Conservation (phyloP, 1,140 invertebrate genomes). For the Drosophila suzukii region DNA sequence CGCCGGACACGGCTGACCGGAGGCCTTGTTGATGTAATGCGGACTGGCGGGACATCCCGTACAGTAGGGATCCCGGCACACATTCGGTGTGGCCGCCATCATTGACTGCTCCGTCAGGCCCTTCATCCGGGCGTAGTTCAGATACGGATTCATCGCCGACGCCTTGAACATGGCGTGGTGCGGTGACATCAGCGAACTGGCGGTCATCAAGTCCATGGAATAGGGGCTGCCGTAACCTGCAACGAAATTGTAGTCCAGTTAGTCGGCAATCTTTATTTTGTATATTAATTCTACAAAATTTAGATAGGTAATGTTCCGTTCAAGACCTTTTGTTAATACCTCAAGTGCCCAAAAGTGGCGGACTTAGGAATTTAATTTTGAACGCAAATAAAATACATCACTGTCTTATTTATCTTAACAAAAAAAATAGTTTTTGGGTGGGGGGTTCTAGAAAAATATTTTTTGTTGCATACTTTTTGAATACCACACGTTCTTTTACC, state of each 20-base stretch:
- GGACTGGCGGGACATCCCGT: slow-evolving; percentile 95
- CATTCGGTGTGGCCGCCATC: slow-evolving; percentile 87
- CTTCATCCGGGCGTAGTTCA: slow-evolving; percentile 90
- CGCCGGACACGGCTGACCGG: slow-evolving; percentile 90
- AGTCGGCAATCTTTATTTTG: neutral
- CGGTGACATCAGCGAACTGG: slow-evolving; percentile 89
- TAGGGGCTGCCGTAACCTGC: slow-evolving; percentile 86
- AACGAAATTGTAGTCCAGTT: slow-evolving; percentile 51
- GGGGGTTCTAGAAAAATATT: no score
- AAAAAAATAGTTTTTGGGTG: no score
- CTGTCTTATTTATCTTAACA: no score
- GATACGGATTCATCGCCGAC: slow-evolving; percentile 88
- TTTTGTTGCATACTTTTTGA: no score
- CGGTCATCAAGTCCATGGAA: slow-evolving; percentile 89
- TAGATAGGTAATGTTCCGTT: no score
- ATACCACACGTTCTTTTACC: no score
- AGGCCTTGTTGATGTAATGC: slow-evolving; percentile 88
- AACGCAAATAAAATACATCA: no score
- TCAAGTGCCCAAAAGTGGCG: no score
- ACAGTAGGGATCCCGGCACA: slow-evolving; percentile 96
- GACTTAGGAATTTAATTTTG: no score
- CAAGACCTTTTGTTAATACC: no score
- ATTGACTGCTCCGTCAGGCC: slow-evolving; percentile 84
- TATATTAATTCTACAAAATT: no score
- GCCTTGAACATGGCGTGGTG: slow-evolving; percentile 89